Evolutionary conservation across 2,797 vertebrate species (phyloP).

Genomic region (Manis javanica): DNA sequence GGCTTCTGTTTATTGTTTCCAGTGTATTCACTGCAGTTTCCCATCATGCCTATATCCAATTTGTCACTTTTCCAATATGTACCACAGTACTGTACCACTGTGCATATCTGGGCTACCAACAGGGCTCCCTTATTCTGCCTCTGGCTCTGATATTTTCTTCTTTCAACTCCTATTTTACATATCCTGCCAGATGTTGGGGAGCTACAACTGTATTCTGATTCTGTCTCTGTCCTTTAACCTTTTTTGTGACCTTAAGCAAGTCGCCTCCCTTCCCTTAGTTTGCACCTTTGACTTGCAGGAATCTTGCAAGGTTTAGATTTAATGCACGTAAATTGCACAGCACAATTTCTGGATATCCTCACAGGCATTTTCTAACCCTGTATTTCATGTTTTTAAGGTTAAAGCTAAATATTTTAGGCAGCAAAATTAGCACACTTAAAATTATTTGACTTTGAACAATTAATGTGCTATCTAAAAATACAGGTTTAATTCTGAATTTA

Average conservation of each 20-base stretch:
- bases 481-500: not conserved
- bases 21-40: not conserved
- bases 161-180: not conserved
- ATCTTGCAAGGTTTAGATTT: not conserved
- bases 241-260: not conserved
- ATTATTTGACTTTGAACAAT: slow-evolving; percentile 10
- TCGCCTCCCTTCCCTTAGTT: not conserved
- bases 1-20: not conserved
- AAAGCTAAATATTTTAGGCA: not conserved
- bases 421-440: not conserved
- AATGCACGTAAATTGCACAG: not conserved
- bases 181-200: not conserved
- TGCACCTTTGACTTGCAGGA: not conserved
- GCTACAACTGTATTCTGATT: not conserved
- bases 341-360: not conserved
- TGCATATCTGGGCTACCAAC: not conserved
- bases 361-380: not conserved
- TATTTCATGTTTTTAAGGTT: not conserved
- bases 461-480: not conserved
- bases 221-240: not conserved
- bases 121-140: not conserved
- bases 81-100: not conserved
- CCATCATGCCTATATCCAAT: not conserved
- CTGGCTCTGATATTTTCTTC: not conserved
- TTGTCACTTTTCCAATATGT: not conserved